Percentiles rank a stretch among this genome's conserved stretches.
These are phyloP conservation scores for Sebastes hubbsi DNA, from an alignment of 2,797 vertebrate species.

Conservation along the genomic window DNA sequence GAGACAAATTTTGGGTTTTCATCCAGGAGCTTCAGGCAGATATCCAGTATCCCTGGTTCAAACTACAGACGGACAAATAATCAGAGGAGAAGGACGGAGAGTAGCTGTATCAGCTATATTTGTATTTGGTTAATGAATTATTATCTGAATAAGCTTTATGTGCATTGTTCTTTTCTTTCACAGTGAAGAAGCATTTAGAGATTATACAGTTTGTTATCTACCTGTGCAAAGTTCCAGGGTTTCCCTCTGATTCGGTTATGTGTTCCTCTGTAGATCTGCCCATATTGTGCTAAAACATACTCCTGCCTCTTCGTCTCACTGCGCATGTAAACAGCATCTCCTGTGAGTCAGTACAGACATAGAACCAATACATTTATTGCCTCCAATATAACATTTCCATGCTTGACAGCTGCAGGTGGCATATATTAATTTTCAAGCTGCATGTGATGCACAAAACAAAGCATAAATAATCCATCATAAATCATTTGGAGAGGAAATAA, in stretches of 20 bases:
- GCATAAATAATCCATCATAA: not conserved
- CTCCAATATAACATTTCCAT: not conserved
- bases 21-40: conserved; percentile 87
- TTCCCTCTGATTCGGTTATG: conserved; percentile 72
- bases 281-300: conserved; percentile 87
- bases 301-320: conserved; percentile 80
- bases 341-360: conserved; percentile 63
- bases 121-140: not conserved
- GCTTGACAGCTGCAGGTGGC: not conserved
- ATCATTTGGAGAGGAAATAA: not conserved
- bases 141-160: not conserved
- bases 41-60: conserved; percentile 84
- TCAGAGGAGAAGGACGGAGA: not conserved
- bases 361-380: not conserved
- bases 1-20: conserved; percentile 85
- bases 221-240: conserved; percentile 94
- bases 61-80: conserved; percentile 78
- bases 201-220: conserved; percentile 33
- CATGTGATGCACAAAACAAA: not conserved
- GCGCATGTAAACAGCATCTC: conserved; percentile 86
- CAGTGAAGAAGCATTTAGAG: not conserved
- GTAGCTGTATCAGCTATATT: not conserved
- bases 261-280: conserved; percentile 88
- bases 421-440: not conserved
- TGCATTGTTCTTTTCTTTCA: not conserved